Evolutionary conservation across 2,797 vertebrate genomes (phyloP), one percentile per base, ranked within the genome.

Genomic region (Lepilemur ruficaudatus): DNA sequence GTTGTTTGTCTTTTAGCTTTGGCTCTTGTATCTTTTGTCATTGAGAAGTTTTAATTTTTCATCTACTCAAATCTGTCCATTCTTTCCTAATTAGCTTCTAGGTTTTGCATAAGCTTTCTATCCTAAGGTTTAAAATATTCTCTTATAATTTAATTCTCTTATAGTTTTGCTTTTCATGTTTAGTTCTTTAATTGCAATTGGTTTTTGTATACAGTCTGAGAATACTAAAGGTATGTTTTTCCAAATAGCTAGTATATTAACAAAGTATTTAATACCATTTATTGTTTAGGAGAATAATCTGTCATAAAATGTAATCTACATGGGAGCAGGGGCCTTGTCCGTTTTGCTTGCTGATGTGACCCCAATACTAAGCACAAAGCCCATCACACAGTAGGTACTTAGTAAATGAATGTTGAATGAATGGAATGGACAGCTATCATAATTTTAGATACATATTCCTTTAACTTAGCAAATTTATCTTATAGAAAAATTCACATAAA

Each of bases 41-140:
- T 35, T 80, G 69, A 70, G 14, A 84, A 72, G n/a, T 82, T 92
- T 96, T 78, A 8, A 63, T 84, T 73, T 89, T 97, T 93, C 65
- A 65, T 63, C 20, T 85, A 81, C 46, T 79, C 30, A 81, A 50
- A 81, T 72, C n/a, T 72, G 23, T 79, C 72, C 15, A 18, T 55
- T 59, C 55, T 90, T 61, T 55, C 46, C 48, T 50, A 41, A 32
- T 65, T 46, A 63, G 32, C 52, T 83, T 95, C 50, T 78, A 38
- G 4, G 14, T 63, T 94, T 86, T 84, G 12, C 38, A 3, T 92
- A 63, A 75, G 38, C 41, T 82, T 65, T 78, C 67, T 46, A 72
- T 55, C 3, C 70, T 52, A 76, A 65, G 46, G n/a, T 67, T 89
- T 90, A 52, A 89, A 55, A 52, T 38, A 63, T 25, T 95, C 72